Percentiles rank a stretch among this genome's conserved stretches.
These are phyloP conservation scores for Lepetodrilus schrolli DNA, from an alignment of 2,888 invertebrate species.

Conservation along the genomic window DNA sequence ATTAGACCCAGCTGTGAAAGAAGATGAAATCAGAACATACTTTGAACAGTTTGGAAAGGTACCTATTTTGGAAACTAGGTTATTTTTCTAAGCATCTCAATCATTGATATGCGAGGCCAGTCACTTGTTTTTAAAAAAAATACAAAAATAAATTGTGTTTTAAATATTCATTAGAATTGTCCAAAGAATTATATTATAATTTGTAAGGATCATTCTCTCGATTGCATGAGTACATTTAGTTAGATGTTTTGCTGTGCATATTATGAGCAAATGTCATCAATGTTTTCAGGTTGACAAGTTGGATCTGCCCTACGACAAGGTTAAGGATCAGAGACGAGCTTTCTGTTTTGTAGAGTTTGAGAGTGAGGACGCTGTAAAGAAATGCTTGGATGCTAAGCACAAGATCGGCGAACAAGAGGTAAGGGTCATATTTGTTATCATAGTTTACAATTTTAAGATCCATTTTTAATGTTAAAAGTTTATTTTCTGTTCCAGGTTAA, in stretches of 20 bases:
- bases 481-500: constrained; percentile 28
- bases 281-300: constrained; percentile 88
- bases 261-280: too few relatives aligned
- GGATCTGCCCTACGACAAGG: constrained; percentile 97
- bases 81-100: too few relatives aligned
- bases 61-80: too few relatives aligned
- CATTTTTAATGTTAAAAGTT: not conserved
- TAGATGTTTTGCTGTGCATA: too few relatives aligned
- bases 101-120: not conserved
- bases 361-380: constrained; percentile 93
- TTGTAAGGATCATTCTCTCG: not conserved
- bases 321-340: constrained; percentile 95
- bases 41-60: constrained; percentile 94
- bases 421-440: constrained; percentile 78
- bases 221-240: too few relatives aligned
- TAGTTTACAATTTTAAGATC: not conserved
- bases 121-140: not conserved
- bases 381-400: constrained; percentile 74
- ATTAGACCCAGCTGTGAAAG: constrained; percentile 91
- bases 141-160: not conserved
- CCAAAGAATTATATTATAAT: too few relatives aligned
- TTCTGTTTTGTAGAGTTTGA: constrained; percentile 99
- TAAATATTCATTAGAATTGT: too few relatives aligned
- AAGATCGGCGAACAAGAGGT: constrained; percentile 88
- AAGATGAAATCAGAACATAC: constrained; percentile 94